phyloP scores from a whole-genome alignment of 2,888 invertebrate genomes.

The Acanthacorydalis orientalis region DNA sequence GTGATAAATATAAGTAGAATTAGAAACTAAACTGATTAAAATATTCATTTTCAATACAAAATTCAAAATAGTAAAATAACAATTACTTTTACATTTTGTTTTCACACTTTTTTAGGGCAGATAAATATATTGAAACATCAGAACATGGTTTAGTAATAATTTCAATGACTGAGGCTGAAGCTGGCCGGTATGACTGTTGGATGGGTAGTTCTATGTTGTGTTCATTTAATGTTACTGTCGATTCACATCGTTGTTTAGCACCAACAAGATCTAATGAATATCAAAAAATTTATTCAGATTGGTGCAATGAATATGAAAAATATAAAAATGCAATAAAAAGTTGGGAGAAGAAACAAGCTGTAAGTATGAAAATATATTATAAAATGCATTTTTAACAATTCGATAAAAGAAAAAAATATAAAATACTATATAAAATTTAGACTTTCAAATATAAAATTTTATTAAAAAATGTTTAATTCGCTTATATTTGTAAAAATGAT shows the following conservation, averaged over 20 bases:
- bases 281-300: constrained; percentile 48
- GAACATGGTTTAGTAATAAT: constrained; percentile 41
- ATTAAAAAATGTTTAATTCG: no score
- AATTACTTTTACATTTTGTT: constrained; percentile 1
- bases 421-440: no score
- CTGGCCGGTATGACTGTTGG: constrained; percentile 40
- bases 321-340: constrained; percentile 49
- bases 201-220: constrained; percentile 37
- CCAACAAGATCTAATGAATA: constrained; percentile 40
- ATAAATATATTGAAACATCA: constrained; percentile 39
- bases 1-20: no score
- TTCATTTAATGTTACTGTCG: constrained; percentile 41
- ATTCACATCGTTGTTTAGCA: constrained; percentile 38
- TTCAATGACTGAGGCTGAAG: constrained; percentile 38
- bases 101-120: constrained; percentile 26
- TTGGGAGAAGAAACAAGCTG: constrained; percentile 44
- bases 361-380: constrained; percentile 18
- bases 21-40: no score
- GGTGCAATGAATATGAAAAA: constrained; percentile 56
- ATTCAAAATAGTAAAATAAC: background rate
- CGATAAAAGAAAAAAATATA: no score
- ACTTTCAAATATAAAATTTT: no score
- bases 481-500: no score
- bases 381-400: no score
- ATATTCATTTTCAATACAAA: no score